Evolutionary conservation across 2,888 invertebrate species (phyloP).

Genomic region (Hemistola chrysoprasaria): DNA sequence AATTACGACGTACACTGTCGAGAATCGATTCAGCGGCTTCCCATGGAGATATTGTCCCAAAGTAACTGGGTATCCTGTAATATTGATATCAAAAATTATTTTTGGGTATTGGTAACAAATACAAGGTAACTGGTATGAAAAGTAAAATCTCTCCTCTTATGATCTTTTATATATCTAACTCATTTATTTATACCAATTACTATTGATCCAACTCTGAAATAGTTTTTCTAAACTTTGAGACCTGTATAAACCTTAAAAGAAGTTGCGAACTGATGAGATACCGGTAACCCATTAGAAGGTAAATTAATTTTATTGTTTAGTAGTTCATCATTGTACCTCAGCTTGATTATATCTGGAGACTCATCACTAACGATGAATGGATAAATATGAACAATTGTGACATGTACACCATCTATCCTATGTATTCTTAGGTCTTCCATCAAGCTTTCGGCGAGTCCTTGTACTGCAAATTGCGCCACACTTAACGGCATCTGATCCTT

Average conservation of each 20-base stretch:
- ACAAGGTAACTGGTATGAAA: no score
- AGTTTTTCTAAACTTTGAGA: no score
- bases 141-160: no score
- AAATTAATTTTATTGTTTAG: no score
- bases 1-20: conserved; percentile 83
- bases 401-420: conserved; percentile 79
- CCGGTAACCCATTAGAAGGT: no score
- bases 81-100: conserved; percentile 8
- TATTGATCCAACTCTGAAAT: no score
- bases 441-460: conserved; percentile 84
- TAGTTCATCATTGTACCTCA: conserved; percentile 78
- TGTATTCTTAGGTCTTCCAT: conserved; percentile 83
- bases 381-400: conserved; percentile 84
- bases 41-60: conserved; percentile 83
- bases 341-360: conserved; percentile 73
- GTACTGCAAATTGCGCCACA: conserved; percentile 85
- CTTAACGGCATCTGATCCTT: conserved; percentile 83
- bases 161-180: no score
- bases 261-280: no score
- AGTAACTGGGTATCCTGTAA: conserved; percentile 84
- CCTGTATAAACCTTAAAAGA: no score
- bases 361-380: conserved; percentile 83
- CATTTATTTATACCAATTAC: no score
- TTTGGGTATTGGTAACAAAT: conserved; percentile 1
- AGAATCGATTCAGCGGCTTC: conserved; percentile 83